Conservation (phyloP, 2,888 invertebrate species). For the Scrobipalpa costella region DNA sequence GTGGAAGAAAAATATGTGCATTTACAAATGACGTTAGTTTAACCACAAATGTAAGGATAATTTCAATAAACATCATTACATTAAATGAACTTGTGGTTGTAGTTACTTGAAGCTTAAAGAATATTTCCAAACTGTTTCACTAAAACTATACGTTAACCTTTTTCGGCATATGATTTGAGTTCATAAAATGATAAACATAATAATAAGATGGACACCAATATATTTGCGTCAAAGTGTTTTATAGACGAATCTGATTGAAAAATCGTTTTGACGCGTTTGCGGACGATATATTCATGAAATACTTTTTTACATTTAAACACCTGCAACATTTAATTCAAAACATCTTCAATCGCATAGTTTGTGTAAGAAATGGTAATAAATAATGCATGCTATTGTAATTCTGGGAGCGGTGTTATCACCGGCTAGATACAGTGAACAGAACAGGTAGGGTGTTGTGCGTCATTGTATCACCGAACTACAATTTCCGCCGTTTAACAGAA, state of each 20-base stretch:
- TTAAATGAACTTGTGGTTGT: too few species aligned
- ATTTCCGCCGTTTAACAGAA: neutral
- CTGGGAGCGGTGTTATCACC: slow-evolving; percentile 21
- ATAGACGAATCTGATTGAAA: slow-evolving; percentile 8
- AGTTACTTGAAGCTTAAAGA: too few species aligned
- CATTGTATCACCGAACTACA: slow-evolving; percentile 15
- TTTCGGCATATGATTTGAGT: neutral
- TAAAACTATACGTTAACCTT: too few species aligned
- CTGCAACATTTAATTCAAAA: slow-evolving; percentile 27
- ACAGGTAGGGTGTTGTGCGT: slow-evolving; percentile 29
- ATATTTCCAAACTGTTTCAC: too few species aligned
- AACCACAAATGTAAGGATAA: slow-evolving; percentile 8
- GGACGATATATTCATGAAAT: neutral
- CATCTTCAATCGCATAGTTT: slow-evolving; percentile 26
- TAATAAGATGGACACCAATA: slow-evolving; percentile 19
- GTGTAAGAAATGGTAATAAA: slow-evolving; percentile 16
- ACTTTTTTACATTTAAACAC: slow-evolving; percentile 19
- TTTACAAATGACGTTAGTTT: neutral
- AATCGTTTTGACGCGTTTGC: slow-evolving; percentile 9
- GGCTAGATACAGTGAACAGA: slow-evolving; percentile 19
- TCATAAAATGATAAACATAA: slow-evolving; percentile 11
- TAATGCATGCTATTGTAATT: slow-evolving; percentile 29
- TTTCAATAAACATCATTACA: neutral
- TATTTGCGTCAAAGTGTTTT: slow-evolving; percentile 12
- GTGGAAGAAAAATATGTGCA: neutral